These are phyloP conservation scores for Desoria tigrina DNA, from an alignment of 2,888 invertebrate species.

Conservation along the genomic window DNA sequence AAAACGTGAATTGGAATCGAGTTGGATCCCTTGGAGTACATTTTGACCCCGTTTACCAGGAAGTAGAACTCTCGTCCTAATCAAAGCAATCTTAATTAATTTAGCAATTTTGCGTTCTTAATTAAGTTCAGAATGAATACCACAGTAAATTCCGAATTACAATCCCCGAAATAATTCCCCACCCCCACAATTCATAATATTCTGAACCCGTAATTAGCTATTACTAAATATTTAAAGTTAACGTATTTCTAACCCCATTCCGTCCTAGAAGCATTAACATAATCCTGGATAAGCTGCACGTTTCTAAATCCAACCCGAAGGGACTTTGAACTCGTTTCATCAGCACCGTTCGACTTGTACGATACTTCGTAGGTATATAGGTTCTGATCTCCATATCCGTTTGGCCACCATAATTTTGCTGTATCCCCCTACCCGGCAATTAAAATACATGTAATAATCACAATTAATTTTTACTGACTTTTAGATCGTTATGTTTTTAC, in stretches of 20 bases:
- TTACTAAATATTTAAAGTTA: neutral
- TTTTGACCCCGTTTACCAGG: slow-evolving; percentile 59
- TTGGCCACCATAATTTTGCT: slow-evolving; percentile 88
- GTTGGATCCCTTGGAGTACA: slow-evolving; percentile 63
- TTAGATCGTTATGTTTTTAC: slow-evolving; percentile 11
- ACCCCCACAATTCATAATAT: neutral
- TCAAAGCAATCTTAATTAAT: neutral
- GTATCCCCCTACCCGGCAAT: slow-evolving; percentile 52
- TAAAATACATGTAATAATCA: neutral
- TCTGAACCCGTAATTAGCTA: too few relatives aligned
- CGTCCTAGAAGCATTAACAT: slow-evolving; percentile 56
- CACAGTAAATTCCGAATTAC: neutral
- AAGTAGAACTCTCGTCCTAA: slow-evolving; percentile 60
- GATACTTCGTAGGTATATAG: slow-evolving; percentile 70
- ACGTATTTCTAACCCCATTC: slow-evolving; percentile 21
- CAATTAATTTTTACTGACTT: neutral
- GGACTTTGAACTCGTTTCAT: slow-evolving; percentile 57
- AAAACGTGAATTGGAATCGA: slow-evolving; percentile 62
- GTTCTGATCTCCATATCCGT: slow-evolving; percentile 76
- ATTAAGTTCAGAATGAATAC: neutral
- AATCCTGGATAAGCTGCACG: slow-evolving; percentile 76
- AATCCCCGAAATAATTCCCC: neutral
- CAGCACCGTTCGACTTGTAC: slow-evolving; percentile 54
- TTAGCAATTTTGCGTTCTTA: neutral
- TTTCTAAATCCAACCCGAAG: slow-evolving; percentile 81